These are phyloP conservation scores for Chaetogeoica ovagalla DNA, from an alignment of 2,888 invertebrate species.

Conservation along the genomic window DNA sequence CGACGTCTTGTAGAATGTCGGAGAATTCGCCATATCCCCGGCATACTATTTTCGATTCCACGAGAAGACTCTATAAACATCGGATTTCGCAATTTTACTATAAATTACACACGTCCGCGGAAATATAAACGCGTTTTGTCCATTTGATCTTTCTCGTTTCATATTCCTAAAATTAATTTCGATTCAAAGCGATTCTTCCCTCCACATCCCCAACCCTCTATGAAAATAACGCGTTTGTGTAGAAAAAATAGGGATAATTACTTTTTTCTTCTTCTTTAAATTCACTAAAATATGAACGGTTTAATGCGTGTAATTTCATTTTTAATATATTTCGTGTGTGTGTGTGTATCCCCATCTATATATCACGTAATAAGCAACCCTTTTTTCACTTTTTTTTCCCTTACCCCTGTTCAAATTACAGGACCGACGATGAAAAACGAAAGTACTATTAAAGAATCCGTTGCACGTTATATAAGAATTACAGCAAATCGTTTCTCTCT, in stretches of 20 bases:
- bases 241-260: constrained; percentile 5
- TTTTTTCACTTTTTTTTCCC: background rate
- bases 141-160: too few relatives aligned
- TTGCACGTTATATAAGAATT: background rate
- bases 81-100: too few relatives aligned
- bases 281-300: constrained; percentile 1
- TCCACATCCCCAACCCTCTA: background rate
- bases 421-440: constrained; percentile 11
- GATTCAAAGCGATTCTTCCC: too few relatives aligned
- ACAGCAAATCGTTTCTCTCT: constrained; percentile 28
- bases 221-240: background rate
- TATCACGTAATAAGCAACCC: background rate
- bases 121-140: too few relatives aligned
- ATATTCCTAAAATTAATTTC: too few relatives aligned
- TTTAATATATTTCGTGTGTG: background rate
- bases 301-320: constrained; percentile 6
- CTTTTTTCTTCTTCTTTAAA: background rate
- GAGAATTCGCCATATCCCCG: too few relatives aligned
- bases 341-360: background rate
- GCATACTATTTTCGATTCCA: too few relatives aligned
- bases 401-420: constrained; percentile 16
- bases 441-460: constrained; percentile 26
- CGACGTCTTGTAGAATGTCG: too few relatives aligned
- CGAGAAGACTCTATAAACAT: too few relatives aligned
- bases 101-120: too few relatives aligned